Conservation (phyloP, 2,797 vertebrate species). For the Tokudaia muenninki region DNA sequence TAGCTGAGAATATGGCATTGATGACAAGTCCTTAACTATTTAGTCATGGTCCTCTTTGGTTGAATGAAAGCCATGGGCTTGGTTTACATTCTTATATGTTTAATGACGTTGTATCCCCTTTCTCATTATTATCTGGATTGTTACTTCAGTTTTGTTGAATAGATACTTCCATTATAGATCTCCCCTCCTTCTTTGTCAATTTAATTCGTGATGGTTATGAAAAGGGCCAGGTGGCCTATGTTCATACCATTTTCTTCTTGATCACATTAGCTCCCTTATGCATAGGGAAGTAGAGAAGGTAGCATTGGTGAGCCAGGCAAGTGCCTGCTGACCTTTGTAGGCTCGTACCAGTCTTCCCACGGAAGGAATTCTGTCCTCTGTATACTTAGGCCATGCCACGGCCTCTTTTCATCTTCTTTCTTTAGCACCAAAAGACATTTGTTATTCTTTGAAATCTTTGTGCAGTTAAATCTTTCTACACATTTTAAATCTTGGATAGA, state of each 20-base stretch:
- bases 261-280: neutral
- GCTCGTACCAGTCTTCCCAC: accelerated
- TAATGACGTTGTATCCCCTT: neutral
- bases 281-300: neutral
- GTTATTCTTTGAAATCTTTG: constrained; percentile 4
- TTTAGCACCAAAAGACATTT: neutral
- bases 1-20: neutral
- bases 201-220: neutral
- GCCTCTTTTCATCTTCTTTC: neutral
- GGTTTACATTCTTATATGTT: neutral
- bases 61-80: neutral
- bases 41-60: neutral
- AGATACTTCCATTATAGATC: too few relatives aligned
- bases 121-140: constrained; percentile 5
- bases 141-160: neutral
- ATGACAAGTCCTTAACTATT: neutral
- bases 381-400: neutral
- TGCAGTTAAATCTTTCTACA: neutral
- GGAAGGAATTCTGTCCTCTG: neutral
- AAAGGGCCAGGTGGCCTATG: neutral
- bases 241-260: neutral
- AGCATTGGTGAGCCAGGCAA: neutral
- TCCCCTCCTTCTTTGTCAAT: neutral
- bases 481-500: neutral
- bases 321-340: neutral